A percentile compares a stretch with the other conserved stretches of the same genome.
Evolutionary conservation across 2,797 vertebrate genomes (phyloP).

Genomic region (Amniataba percoides): DNA sequence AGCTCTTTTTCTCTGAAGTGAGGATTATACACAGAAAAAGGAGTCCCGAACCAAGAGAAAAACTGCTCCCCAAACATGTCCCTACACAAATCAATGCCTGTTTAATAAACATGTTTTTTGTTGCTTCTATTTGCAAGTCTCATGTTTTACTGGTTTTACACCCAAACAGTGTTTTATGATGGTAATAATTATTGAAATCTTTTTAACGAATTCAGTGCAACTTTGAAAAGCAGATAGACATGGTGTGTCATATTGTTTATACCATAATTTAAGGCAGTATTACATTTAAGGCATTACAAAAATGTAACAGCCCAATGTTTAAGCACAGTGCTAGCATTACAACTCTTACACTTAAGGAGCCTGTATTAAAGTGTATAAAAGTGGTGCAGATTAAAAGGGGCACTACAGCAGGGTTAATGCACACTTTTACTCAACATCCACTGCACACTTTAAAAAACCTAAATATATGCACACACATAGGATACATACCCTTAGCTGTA

Average conservation of each 20-base stretch:
- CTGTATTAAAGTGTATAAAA: not conserved
- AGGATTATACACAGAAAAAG: slow-evolving; percentile 69
- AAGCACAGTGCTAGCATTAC: slow-evolving; percentile 19
- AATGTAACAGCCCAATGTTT: slow-evolving; percentile 14
- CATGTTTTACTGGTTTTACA: slow-evolving; percentile 54
- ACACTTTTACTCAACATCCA: slow-evolving; percentile 18
- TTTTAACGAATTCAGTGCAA: slow-evolving; percentile 36
- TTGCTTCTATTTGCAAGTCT: slow-evolving; percentile 38
- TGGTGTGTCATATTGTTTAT: slow-evolving; percentile 29
- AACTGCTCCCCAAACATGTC: slow-evolving; percentile 54
- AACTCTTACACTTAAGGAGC: slow-evolving; percentile 2
- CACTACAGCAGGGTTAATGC: not conserved
- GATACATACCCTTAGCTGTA: not conserved
- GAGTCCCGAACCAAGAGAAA: slow-evolving; percentile 50
- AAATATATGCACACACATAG: not conserved
- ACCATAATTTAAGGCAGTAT: slow-evolving; percentile 21
- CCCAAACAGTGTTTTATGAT: slow-evolving; percentile 58
- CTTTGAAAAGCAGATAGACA: slow-evolving; percentile 35
- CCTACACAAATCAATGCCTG: slow-evolving; percentile 63
- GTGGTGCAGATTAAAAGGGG: slow-evolving; percentile 22
- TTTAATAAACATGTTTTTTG: slow-evolving; percentile 60
- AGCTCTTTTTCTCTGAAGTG: slow-evolving; percentile 64
- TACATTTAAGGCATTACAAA: slow-evolving; percentile 30
- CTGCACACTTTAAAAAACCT: slow-evolving; percentile 6
- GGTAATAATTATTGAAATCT: slow-evolving; percentile 58